Base-by-base conservation (phyloP, 2,888 invertebrate species). In the Dasypogon diadema region DNA sequence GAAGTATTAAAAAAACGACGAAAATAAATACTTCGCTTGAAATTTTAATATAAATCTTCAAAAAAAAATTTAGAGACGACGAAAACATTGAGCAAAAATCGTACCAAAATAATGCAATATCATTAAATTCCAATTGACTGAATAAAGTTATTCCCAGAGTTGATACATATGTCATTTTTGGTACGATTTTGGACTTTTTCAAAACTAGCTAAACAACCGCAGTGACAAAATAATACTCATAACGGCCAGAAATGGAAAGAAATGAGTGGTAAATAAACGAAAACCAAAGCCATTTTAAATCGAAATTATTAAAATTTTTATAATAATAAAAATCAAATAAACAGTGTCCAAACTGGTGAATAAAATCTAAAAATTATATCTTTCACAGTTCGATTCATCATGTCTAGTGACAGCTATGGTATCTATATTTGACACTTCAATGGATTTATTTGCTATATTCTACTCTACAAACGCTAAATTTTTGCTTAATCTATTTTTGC, bases 1-100 rank as follows among this genome's bases (percentile, higher is more conserved):
- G 90, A 93, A 90, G 90, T 89, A 80, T 80, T 78, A 80, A 79
- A 76, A 78, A 79, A 78, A 77, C 75, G 76, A 76, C 76, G 24
- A 74, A 58, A 75, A 75, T 58, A 68, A 48, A 76, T 68, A 55
- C 6, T 42, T 48, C 14, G 16, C n/a, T n/a, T n/a, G n/a, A n/a
- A n/a, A n/a, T n/a, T n/a, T n/a, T n/a, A n/a, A n/a, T n/a, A n/a
- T n/a, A n/a, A n/a, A n/a, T n/a, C n/a, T n/a, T n/a, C n/a, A n/a
- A n/a, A n/a, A n/a, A n/a, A n/a, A n/a, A n/a, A n/a, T n/a, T n/a
- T n/a, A n/a, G n/a, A n/a, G n/a, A n/a, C n/a, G n/a, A n/a, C n/a
- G n/a, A n/a, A n/a, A n/a, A n/a, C n/a, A n/a, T n/a, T n/a, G n/a
- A n/a, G n/a, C n/a, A n/a, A n/a, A 5, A 51, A 21, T 51, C 18